These are phyloP conservation scores for Microplitis mediator DNA, from an alignment of 1,140 invertebrate species.

Conservation along the genomic window DNA sequence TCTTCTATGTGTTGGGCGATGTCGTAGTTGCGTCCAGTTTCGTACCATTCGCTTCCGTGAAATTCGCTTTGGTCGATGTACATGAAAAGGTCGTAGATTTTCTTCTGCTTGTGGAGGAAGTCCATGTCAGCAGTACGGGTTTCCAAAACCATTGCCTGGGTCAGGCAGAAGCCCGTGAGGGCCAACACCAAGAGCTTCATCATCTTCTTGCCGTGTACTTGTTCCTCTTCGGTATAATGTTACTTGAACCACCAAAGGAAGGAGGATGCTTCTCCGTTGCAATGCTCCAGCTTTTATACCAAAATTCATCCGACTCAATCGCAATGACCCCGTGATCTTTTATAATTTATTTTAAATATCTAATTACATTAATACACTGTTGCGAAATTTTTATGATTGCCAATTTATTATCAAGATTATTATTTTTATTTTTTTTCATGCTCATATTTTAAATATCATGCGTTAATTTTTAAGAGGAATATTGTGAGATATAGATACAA, in stretches of 20 bases:
- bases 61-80: slow-evolving; percentile 66
- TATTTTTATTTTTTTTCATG: background rate
- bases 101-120: slow-evolving; percentile 65
- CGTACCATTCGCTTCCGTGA: slow-evolving; percentile 55
- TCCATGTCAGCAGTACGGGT: slow-evolving; percentile 59
- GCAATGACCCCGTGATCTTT: slow-evolving; percentile 30
- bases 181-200: slow-evolving; percentile 44
- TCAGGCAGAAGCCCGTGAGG: slow-evolving; percentile 43
- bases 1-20: slow-evolving; percentile 61
- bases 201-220: slow-evolving; percentile 30
- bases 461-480: too few species aligned
- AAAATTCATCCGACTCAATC: slow-evolving; percentile 39
- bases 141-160: slow-evolving; percentile 35
- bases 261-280: slow-evolving; percentile 36
- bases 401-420: background rate
- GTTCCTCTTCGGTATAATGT: slow-evolving; percentile 25
- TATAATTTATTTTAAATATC: background rate
- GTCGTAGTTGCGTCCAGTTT: slow-evolving; percentile 65
- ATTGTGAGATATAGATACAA: too few species aligned
- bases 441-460: too few species aligned
- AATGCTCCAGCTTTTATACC: slow-evolving; percentile 41
- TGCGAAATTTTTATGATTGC: background rate
- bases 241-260: slow-evolving; percentile 37
- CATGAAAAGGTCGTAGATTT: slow-evolving; percentile 68
- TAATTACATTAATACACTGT: background rate